These are phyloP conservation scores for Muraenolepis orangiensis DNA, from an alignment of 2,797 vertebrate species.

Conservation along the genomic window DNA sequence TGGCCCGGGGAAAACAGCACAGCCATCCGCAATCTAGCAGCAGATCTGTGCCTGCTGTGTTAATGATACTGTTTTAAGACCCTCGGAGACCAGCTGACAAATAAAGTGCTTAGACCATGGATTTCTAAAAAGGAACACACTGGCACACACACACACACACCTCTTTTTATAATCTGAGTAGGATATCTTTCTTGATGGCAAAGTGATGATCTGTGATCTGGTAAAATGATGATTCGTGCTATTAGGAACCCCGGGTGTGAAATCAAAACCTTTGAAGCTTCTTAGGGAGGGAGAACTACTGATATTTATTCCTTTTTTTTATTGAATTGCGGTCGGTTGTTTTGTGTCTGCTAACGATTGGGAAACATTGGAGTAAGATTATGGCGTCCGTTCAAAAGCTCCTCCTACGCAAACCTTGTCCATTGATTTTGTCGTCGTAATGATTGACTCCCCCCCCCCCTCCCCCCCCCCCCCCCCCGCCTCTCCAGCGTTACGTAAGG, in stretches of 20 bases:
- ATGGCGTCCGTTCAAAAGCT: neutral
- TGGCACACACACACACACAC: conserved; percentile 30
- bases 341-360: neutral
- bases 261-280: too few relatives aligned
- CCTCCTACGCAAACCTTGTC: neutral
- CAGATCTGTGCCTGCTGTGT: conserved; percentile 55
- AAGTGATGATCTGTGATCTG: too few relatives aligned
- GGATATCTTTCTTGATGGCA: neutral
- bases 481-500: neutral
- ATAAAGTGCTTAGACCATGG: conserved; percentile 47
- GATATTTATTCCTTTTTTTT: too few relatives aligned
- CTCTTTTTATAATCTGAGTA: neutral
- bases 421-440: neutral
- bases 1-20: conserved; percentile 47
- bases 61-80: conserved; percentile 59
- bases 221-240: too few relatives aligned
- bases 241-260: too few relatives aligned
- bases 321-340: too few relatives aligned
- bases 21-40: conserved; percentile 50
- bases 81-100: conserved; percentile 54
- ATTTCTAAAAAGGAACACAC: conserved; percentile 42
- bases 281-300: too few relatives aligned
- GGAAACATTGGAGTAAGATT: neutral
- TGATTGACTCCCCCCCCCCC: too few relatives aligned
- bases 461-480: too few relatives aligned